Base-by-base conservation (phyloP, 2,888 invertebrate genomes). In the Agriopis marginaria region DNA sequence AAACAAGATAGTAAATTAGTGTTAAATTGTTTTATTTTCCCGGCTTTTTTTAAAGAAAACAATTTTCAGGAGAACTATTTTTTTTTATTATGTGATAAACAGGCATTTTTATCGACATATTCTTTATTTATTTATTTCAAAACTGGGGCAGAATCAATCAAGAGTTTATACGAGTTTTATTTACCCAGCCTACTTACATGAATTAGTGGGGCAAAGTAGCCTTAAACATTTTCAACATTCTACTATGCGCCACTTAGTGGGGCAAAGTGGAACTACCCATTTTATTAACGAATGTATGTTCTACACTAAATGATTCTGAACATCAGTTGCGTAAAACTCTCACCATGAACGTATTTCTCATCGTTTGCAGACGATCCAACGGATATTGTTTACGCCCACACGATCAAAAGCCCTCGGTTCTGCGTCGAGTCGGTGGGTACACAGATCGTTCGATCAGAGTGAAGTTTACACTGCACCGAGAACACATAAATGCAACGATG, bases 311-410 rank as follows among this genome's bases (percentile, higher is more conserved):
- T 32, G n/a, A 54, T 10, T 54, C 2, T 12, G n/a, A 42, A 8
- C 50, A 23, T 14, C 9, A 23, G 23, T 51, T 51, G 51, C 11
- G 51, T 5, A 51, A 51, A 23, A 6, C 23, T 47, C 11, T 7
- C n/a, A 7, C 10, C 12, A 10, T 32, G 4, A 32, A 42, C 10
- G n/a, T 40, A 14, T 17, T 45, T 54, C 45, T 23, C 17, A 59
- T 23, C 59, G 14, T n/a, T 45, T n/a, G 54, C 42, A 73, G 70
- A 71, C 78, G 77, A 81, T 81, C 74, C 73, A 75, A 70, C 83
- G 85, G 84, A 86, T 89, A 89, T 89, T 89, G 85, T 85, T 79
- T 79, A 78, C 81, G 77, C 79, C 79, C 82, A 84, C 82, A 84
- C 86, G 76, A 81, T 85, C 73, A 75, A 79, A 85, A 85, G 82